Base-by-base conservation (phyloP, 2,797 vertebrate genomes). In the Tapirus indicus region DNA sequence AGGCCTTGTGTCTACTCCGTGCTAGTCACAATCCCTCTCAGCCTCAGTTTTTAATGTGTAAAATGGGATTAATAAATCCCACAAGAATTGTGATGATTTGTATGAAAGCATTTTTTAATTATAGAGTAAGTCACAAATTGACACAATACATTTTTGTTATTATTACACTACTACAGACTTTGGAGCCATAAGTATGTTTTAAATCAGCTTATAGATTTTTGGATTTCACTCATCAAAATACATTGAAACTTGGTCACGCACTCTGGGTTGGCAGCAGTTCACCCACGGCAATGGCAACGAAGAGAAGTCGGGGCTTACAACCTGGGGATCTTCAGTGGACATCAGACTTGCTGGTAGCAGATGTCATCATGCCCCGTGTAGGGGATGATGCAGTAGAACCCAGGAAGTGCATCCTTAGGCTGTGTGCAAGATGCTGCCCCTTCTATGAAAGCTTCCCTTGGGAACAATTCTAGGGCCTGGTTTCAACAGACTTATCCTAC, bases 351-450 rank as follows among this genome's bases (percentile, higher is more conserved):
- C 0, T 7, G 6, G 35, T 9, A 32, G 13, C 52, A 25, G 17
- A 2, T 13, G 44, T 41, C 35, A 4, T 20, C 16, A 9, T 11
- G 17, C 16, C 2, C 27, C 54, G 4, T 0, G 0, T 7, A 29
- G 6, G 54, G n/a, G 64, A 8, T 7, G 13, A 20, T 0, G 27
- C 10, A 8, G 7, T 0, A n/a, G 44, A 47, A 41, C 2, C 60
- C 29, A 12, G 20, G 58, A 6, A 4, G 13, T 2, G 0, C 25
- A 4, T 10, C 17, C 12, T 47, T 1, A 2, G 27, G 35, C 69
- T 38, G 0, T 12, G 27, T 12, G 8, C 10, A 54, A 2, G 12
- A 12, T 9, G 49, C 35, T 29, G 11, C 13, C 20, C 20, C 12
- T 71, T 35, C 38, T 7, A 20, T 17, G 32, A 2, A 44, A 17